phyloP scores from a whole-genome alignment of 2,113 vertebrate species.

The Phalacrocorax brasilianus region DNA sequence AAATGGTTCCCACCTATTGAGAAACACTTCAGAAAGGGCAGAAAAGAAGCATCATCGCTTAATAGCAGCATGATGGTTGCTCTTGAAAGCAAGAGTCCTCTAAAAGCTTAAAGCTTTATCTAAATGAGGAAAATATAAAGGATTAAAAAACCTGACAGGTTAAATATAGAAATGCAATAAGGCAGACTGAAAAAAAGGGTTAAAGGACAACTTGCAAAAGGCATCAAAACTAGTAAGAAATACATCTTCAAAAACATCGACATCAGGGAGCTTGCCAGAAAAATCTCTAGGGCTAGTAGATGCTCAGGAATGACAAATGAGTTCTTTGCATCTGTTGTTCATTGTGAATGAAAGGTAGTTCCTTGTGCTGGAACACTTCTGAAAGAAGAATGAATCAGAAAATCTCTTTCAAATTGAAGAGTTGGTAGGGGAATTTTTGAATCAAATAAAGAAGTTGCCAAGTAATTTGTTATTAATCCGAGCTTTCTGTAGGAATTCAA shows the following conservation, averaged over 20 bases:
- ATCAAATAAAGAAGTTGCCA: not conserved
- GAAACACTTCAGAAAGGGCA: not conserved
- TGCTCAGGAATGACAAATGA: not conserved
- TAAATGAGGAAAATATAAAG: not conserved
- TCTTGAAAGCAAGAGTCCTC: not conserved
- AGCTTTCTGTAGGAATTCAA: not conserved
- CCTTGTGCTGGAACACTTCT: not conserved
- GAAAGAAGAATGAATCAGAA: not conserved
- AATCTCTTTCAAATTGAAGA: not conserved
- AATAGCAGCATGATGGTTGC: not conserved
- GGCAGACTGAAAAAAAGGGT: not conserved
- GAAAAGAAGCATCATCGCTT: not conserved
- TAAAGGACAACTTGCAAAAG: not conserved
- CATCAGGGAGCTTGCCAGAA: not conserved
- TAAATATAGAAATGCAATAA: not conserved
- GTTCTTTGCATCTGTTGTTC: constrained; percentile 10
- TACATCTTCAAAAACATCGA: not conserved
- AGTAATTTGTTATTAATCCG: not conserved
- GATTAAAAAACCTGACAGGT: not conserved
- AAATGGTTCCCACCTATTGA: not conserved
- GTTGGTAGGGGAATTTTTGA: not conserved
- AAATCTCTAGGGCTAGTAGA: not conserved
- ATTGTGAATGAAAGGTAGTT: not conserved
- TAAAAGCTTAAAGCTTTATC: not conserved
- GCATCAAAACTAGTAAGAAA: not conserved